Conservation (phyloP, 2,888 invertebrate genomes). For the Crocallis elinguaria region DNA sequence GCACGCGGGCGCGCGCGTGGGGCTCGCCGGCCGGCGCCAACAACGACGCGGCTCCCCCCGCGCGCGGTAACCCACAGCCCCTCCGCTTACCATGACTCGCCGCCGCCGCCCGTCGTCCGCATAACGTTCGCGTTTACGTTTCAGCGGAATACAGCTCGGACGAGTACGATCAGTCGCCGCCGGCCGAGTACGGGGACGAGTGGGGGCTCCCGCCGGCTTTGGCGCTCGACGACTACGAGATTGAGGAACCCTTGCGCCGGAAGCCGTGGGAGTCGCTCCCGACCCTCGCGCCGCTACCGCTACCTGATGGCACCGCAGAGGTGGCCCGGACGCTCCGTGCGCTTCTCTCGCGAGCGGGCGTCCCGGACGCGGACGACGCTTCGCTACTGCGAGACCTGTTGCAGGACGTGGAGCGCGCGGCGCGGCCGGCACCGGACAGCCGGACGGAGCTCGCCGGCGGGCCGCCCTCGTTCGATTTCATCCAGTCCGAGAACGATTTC, state of each 20-base stretch:
- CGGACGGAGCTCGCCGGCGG: constrained; percentile 8
- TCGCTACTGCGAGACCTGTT: constrained; percentile 63
- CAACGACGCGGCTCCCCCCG: constrained; percentile 74
- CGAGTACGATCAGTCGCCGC: constrained; percentile 61
- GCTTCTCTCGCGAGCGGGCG: constrained; percentile 64
- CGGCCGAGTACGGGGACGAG: constrained; percentile 56
- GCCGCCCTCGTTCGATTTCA: constrained; percentile 59
- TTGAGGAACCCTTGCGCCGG: constrained; percentile 16
- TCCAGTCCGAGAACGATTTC: constrained; percentile 78
- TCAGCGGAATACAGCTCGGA: constrained; percentile 82
- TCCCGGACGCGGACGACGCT: constrained; percentile 63
- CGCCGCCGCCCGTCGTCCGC: constrained; percentile 48
- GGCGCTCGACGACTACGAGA: constrained; percentile 25
- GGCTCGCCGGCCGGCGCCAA: constrained; percentile 76
- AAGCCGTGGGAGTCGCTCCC: constrained; percentile 34
- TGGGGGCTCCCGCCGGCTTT: constrained; percentile 76
- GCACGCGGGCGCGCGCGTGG: constrained; percentile 76
- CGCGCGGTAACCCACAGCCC: constrained; percentile 71
- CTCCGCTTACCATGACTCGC: constrained; percentile 28
- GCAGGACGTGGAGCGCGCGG: constrained; percentile 29
- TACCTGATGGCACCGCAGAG: constrained; percentile 48
- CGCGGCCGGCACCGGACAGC: no score
- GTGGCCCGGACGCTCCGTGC: constrained; percentile 64
- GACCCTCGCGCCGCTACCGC: constrained; percentile 17
- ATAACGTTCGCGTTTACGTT: constrained; percentile 79